Percentiles rank a stretch among this genome's conserved stretches.
These are phyloP conservation scores for Tricholaema leucomelas DNA, from an alignment of 2,113 vertebrate species.

Conservation along the genomic window DNA sequence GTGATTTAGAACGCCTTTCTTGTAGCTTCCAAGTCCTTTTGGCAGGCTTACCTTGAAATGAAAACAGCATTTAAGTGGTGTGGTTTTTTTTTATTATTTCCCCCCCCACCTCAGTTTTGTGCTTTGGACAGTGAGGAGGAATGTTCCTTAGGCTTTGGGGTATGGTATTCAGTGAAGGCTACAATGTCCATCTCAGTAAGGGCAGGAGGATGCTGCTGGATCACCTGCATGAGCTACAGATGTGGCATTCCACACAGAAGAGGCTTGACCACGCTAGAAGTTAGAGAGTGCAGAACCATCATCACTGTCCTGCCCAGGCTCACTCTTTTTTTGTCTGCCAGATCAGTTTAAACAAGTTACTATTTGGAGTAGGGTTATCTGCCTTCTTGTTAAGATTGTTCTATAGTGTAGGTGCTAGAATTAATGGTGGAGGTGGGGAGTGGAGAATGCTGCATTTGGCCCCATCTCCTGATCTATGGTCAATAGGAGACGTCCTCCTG, in stretches of 20 bases:
- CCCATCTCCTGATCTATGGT: not conserved
- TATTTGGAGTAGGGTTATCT: not conserved
- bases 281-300: not conserved
- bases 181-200: not conserved
- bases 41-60: not conserved
- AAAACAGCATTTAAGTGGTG: not conserved
- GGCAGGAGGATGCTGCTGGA: not conserved
- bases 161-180: not conserved
- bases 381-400: not conserved
- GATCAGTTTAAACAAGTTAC: not conserved
- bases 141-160: not conserved
- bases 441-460: not conserved
- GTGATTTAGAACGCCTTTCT: not conserved
- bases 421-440: not conserved
- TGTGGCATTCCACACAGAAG: not conserved
- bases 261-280: not conserved
- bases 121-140: not conserved
- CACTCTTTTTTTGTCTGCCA: not conserved
- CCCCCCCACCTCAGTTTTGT: rapidly evolving
- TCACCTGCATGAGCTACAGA: not conserved
- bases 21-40: not conserved
- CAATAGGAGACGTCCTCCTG: not conserved
- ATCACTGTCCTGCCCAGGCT: not conserved
- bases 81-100: not conserved
- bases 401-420: not conserved